Conservation (phyloP, 1,140 invertebrate genomes). For the Pentalonia nigronervosa region DNA sequence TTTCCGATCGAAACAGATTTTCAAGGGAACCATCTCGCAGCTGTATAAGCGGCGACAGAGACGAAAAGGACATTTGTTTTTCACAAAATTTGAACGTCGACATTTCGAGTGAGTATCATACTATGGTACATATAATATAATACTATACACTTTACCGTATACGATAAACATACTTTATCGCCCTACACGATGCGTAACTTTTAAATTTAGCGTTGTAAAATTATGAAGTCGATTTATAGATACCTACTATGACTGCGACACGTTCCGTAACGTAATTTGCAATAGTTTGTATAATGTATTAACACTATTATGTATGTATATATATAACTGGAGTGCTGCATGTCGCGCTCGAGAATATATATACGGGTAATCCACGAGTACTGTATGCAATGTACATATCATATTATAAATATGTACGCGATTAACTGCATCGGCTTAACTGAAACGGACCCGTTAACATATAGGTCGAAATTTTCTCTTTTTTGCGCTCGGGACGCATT, state of each 20-base stretch:
- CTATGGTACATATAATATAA: too few relatives aligned
- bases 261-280: neutral
- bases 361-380: neutral
- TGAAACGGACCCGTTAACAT: constrained; percentile 42
- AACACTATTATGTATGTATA: neutral
- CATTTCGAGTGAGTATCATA: constrained; percentile 5
- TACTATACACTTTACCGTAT: too few relatives aligned
- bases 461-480: constrained; percentile 42
- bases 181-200: neutral
- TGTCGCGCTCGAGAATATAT: neutral
- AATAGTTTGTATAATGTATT: neutral
- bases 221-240: neutral
- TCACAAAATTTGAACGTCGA: neutral
- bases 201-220: neutral
- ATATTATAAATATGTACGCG: neutral
- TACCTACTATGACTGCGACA: neutral
- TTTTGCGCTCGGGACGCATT: neutral
- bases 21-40: neutral
- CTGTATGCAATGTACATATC: neutral
- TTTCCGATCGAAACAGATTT: constrained; percentile 11
- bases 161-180: too few relatives aligned
- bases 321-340: neutral
- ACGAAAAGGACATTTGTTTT: neutral
- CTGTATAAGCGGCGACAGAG: neutral
- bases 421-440: neutral